Evolutionary conservation across 1,140 invertebrate genomes (phyloP).

Genomic region (Carposina sasakii): DNA sequence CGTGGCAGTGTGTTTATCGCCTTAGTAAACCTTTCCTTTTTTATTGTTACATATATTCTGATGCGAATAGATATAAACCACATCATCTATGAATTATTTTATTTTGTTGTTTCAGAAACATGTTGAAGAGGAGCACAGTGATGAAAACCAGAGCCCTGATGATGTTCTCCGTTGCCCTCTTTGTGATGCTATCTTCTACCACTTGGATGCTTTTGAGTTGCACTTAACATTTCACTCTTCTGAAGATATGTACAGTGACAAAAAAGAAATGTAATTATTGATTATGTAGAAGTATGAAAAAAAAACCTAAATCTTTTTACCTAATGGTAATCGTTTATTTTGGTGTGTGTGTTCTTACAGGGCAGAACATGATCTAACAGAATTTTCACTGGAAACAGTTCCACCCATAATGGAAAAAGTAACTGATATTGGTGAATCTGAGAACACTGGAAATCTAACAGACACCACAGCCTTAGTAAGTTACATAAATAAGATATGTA

Average conservation of each 20-base stretch:
- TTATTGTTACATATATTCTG: too few species aligned
- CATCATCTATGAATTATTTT: background rate
- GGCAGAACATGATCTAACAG: conserved; percentile 33
- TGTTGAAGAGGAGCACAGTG: conserved; percentile 73
- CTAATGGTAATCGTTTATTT: background rate
- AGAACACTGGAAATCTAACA: conserved; percentile 23
- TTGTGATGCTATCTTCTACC: conserved; percentile 79
- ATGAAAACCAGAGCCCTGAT: conserved; percentile 73
- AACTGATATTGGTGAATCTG: conserved; percentile 27
- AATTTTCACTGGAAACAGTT: conserved; percentile 58
- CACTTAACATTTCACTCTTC: conserved; percentile 77
- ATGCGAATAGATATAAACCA: too few species aligned
- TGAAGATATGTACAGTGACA: conserved; percentile 77
- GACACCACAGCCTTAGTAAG: conserved; percentile 45
- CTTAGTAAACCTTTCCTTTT: too few species aligned
- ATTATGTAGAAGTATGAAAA: too few species aligned
- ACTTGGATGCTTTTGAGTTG: conserved; percentile 77
- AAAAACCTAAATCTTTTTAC: too few species aligned
- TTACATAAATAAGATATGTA: conserved; percentile 18
- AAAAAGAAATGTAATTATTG: conserved; percentile 72
- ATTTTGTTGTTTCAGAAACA: conserved; percentile 67
- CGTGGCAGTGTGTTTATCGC: too few species aligned
- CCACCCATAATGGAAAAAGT: conserved; percentile 54
- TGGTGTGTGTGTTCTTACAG: conserved; percentile 28
- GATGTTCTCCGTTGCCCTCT: conserved; percentile 77